Evolutionary conservation across 37 sponge, comb jelly and placozoan genomes (phyloP).

Genomic region (Lycopodina hypogea): DNA sequence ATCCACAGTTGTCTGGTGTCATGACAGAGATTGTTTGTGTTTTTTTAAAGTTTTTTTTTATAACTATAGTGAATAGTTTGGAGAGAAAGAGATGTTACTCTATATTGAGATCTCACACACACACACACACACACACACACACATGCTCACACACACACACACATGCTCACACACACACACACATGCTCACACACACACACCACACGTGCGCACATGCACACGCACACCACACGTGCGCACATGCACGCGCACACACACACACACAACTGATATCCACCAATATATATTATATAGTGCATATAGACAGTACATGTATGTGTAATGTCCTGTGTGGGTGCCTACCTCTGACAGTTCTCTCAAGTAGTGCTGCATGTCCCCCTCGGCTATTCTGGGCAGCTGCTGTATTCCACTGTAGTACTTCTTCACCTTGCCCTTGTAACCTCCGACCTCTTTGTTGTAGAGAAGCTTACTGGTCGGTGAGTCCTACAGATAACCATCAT

Average conservation of each 20-base stretch:
- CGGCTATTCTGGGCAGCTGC: constrained; percentile 52
- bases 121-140: background rate
- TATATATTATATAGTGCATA: too few species aligned
- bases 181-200: too few species aligned
- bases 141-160: too few species aligned
- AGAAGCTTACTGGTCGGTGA: constrained; percentile 88
- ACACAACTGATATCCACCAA: background rate
- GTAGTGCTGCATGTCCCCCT: constrained; percentile 61
- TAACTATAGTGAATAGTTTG: too few species aligned
- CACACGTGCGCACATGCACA: too few species aligned
- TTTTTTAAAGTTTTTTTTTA: too few species aligned
- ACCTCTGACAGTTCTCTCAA: constrained; percentile 65
- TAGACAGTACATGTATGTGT: too few species aligned
- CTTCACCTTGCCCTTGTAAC: constrained; percentile 71
- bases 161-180: too few species aligned
- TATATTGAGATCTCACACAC: constrained; percentile 1
- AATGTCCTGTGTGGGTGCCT: constrained; percentile 39
- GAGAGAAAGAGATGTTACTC: too few species aligned
- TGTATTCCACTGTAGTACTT: constrained; percentile 66
- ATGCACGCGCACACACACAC: background rate
- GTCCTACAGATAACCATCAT: constrained; percentile 60
- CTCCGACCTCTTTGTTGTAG: constrained; percentile 91
- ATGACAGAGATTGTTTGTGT: too few species aligned
- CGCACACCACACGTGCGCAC: too few species aligned
- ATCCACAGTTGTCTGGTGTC: too few species aligned